Conservation (phyloP, 2,797 vertebrate species). For the Peromyscus nudipes region DNA sequence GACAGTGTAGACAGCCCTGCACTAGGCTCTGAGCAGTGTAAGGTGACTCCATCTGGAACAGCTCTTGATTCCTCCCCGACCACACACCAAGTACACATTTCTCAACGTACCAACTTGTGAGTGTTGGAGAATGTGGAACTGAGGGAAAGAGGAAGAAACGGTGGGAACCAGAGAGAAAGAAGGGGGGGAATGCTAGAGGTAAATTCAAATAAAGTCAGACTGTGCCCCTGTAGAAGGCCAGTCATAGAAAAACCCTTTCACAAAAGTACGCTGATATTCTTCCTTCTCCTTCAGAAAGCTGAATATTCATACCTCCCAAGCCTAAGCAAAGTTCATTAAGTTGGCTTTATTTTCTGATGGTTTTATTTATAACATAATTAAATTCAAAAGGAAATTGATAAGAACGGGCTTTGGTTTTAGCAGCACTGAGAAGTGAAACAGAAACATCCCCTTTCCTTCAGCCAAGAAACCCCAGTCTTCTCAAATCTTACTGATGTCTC, state of each 20-base stretch:
- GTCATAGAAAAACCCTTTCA: background rate
- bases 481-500: slow-evolving; percentile 83
- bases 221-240: background rate
- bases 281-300: background rate
- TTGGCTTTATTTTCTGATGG: slow-evolving; percentile 29
- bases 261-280: background rate
- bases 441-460: background rate
- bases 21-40: background rate
- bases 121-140: background rate
- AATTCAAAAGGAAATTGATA: slow-evolving; percentile 20
- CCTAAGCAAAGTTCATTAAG: background rate
- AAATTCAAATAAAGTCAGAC: background rate
- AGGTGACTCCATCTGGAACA: background rate
- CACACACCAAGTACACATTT: background rate
- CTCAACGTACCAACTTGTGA: no score
- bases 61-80: background rate
- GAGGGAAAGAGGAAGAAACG: background rate
- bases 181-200: background rate
- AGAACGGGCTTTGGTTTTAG: background rate
- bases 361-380: background rate
- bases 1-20: background rate
- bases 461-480: slow-evolving; percentile 54
- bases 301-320: background rate
- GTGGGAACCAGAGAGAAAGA: background rate
- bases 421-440: background rate